Evolutionary conservation across 2,888 invertebrate genomes (phyloP).

Genomic region (Hypercompe scribonia): DNA sequence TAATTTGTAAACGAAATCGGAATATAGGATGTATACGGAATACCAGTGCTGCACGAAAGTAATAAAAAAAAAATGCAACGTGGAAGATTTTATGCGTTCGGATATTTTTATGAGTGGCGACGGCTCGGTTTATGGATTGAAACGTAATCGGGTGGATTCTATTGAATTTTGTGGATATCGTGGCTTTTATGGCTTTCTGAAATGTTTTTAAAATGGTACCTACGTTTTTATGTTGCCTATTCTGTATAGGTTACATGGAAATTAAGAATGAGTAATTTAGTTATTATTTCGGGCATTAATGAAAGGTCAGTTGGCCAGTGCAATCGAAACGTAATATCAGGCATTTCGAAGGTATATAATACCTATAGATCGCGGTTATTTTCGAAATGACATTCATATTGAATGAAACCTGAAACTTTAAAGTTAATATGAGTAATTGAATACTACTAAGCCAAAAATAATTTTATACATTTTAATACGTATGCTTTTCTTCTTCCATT

Average conservation of each 20-base stretch:
- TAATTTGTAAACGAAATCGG: slow-evolving; percentile 81
- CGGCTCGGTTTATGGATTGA: slow-evolving; percentile 59
- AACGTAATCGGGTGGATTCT: slow-evolving; percentile 53
- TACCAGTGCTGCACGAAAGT: slow-evolving; percentile 58
- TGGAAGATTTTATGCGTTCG: slow-evolving; percentile 62
- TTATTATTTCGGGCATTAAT: not conserved
- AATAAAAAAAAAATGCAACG: slow-evolving; percentile 54
- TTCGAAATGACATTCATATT: not conserved
- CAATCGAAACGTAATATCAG: not conserved
- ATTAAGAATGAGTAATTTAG: slow-evolving; percentile 14
- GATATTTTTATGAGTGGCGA: slow-evolving; percentile 65
- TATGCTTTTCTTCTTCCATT: not conserved
- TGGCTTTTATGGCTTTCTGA: slow-evolving; percentile 42
- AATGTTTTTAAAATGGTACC: slow-evolving; percentile 37
- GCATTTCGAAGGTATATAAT: not conserved
- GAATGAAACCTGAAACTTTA: not conserved
- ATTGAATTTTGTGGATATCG: slow-evolving; percentile 53
- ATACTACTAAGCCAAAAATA: not conserved
- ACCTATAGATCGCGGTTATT: not conserved
- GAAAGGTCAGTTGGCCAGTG: not conserved
- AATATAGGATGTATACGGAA: slow-evolving; percentile 71
- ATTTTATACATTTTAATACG: not conserved
- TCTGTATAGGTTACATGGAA: not conserved
- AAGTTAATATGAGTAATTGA: not conserved
- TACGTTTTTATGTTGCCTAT: slow-evolving; percentile 4